phyloP scores from a whole-genome alignment of 1,140 invertebrate species.

The Neodiprion virginianus region DNA sequence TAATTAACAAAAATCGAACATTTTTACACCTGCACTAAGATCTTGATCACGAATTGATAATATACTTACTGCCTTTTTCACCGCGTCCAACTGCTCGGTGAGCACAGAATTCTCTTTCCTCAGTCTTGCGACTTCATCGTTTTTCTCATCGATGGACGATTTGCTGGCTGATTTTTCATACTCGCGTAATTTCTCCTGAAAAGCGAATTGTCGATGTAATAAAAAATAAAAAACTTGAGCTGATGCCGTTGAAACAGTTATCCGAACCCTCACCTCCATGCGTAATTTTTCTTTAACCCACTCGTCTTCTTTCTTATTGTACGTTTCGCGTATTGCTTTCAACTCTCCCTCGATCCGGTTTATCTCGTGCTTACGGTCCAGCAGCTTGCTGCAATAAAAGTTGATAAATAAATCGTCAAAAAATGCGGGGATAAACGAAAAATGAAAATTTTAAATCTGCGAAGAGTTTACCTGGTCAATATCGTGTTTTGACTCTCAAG shows the following conservation, averaged over 20 bases:
- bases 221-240: neutral
- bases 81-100: conserved; percentile 72
- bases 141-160: conserved; percentile 72
- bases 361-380: conserved; percentile 64
- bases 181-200: conserved; percentile 71
- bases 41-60: conserved; percentile 15
- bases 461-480: conserved; percentile 59
- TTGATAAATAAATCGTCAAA: conserved; percentile 48
- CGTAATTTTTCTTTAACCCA: conserved; percentile 80
- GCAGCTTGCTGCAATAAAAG: conserved; percentile 51
- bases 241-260: conserved; percentile 11
- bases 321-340: conserved; percentile 71
- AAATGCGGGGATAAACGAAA: neutral
- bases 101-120: conserved; percentile 76
- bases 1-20: too few relatives aligned
- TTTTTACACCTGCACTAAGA: too few relatives aligned
- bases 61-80: conserved; percentile 67
- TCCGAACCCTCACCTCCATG: conserved; percentile 65
- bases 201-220: conserved; percentile 20
- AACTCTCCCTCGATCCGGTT: conserved; percentile 70
- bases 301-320: conserved; percentile 70
- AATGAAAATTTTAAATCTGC: conserved; percentile 11
- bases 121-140: conserved; percentile 76
- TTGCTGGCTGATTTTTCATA: conserved; percentile 66
- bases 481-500: conserved; percentile 80